These are phyloP conservation scores for Castor canadensis DNA, from an alignment of 2,113 vertebrate species.

Conservation along the genomic window DNA sequence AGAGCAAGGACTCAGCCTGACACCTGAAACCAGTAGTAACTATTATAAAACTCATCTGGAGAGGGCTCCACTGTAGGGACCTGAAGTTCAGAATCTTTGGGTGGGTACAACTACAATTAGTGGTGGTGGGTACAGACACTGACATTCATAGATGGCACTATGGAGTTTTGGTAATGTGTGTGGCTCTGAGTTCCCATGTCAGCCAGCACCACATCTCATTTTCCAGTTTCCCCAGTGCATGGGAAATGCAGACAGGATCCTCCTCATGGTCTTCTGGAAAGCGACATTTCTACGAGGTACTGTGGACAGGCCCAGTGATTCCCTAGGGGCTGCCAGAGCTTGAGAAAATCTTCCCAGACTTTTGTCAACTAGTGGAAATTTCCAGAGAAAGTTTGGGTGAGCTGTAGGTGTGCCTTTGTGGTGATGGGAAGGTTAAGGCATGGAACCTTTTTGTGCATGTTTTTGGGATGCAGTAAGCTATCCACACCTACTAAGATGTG, in stretches of 20 bases:
- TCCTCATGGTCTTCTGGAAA: not conserved
- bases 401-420: not conserved
- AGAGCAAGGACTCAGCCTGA: not conserved
- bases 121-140: not conserved
- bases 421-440: not conserved
- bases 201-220: not conserved
- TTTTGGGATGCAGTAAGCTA: not conserved
- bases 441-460: not conserved
- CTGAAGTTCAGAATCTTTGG: not conserved
- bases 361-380: not conserved
- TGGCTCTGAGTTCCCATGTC: not conserved
- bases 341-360: not conserved
- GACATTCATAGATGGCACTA: not conserved
- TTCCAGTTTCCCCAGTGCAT: not conserved
- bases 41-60: not conserved
- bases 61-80: not conserved
- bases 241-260: not conserved
- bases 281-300: not conserved
- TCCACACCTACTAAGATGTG: not conserved
- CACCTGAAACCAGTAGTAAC: not conserved
- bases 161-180: accelerated
- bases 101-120: too few relatives aligned
- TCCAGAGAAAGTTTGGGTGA: not conserved
- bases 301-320: not conserved
- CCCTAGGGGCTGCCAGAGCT: not conserved